Base-by-base conservation (phyloP, 2,888 invertebrate species). In the Brenthis ino region DNA sequence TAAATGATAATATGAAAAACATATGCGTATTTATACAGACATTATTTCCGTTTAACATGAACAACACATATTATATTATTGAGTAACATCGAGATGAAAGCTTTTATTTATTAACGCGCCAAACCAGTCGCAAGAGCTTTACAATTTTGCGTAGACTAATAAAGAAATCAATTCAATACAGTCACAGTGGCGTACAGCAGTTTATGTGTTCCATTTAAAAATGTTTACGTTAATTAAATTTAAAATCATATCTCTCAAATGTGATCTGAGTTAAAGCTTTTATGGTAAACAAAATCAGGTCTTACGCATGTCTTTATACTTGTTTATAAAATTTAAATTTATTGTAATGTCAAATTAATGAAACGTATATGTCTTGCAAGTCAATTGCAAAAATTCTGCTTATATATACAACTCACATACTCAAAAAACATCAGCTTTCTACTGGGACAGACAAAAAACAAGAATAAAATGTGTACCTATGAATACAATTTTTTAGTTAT, bases 111-210 rank as follows among this genome's bases (percentile, higher is more conserved):
- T 71, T 60, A 57, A 47, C 50, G 63, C 53, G 47, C 58, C 51
- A 64, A 69, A 67, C 71, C 57, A 64, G 69, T 69, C 53, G 51
- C 57, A 53, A 63, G 57, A 55, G 63, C 50, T 70, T 67, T 65
- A 70, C 58, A 43, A 71, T 65, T 65, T 67, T 50, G 50, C 56
- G 69, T 67, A 64, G 53, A 72, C 61, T 69, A 69, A 64, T 72
- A 72, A 71, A 71, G 66, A 69, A 71, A 67, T 69, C 64, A 72
- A 65, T 69, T 69, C 67, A 53, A 48, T 65, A 47, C 60, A 60
- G 60, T 60, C 28, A 28, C 60, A 20, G 37, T 53, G 63, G 63
- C 63, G 24, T 63, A 63, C 54, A 37, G 43, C 51, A 54, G 37
- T 65, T 69, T 57, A 69, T 64, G 56, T 33, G 65, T 20, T 63